These are phyloP conservation scores for Platichthys stellatus DNA, from an alignment of 2,113 vertebrate species.

Conservation along the genomic window DNA sequence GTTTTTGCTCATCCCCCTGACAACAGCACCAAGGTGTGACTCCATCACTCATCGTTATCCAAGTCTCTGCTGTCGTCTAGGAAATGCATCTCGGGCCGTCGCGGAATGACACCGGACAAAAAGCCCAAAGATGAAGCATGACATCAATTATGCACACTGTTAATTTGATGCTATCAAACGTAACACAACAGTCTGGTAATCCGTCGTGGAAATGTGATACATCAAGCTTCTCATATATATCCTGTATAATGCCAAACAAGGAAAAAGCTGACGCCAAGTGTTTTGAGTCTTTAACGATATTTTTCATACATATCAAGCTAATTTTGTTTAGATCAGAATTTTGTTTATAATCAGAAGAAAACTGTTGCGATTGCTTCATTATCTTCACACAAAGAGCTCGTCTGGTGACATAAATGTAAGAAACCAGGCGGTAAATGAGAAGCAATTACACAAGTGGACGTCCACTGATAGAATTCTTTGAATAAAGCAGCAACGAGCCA, in stretches of 20 bases:
- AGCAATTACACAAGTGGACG: conserved; percentile 30
- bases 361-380: background rate
- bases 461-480: background rate
- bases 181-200: background rate
- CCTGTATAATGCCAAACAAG: background rate
- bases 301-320: background rate
- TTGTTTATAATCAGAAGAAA: background rate
- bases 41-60: conserved; percentile 48
- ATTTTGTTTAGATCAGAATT: conserved; percentile 5
- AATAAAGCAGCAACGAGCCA: conserved; percentile 11
- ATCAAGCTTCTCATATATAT: background rate
- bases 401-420: background rate
- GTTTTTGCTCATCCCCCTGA: conserved; percentile 25
- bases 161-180: background rate
- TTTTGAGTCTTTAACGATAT: no score
- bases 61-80: conserved; percentile 31
- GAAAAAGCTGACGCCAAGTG: background rate
- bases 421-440: background rate
- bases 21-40: conserved; percentile 17
- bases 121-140: conserved; percentile 8
- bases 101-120: conserved; percentile 38
- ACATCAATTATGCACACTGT: conserved; percentile 36
- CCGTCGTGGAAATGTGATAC: background rate
- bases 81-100: conserved; percentile 23
- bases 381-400: background rate